Base-by-base conservation (phyloP, 2,113 vertebrate genomes). In the Glaucomys volans region DNA sequence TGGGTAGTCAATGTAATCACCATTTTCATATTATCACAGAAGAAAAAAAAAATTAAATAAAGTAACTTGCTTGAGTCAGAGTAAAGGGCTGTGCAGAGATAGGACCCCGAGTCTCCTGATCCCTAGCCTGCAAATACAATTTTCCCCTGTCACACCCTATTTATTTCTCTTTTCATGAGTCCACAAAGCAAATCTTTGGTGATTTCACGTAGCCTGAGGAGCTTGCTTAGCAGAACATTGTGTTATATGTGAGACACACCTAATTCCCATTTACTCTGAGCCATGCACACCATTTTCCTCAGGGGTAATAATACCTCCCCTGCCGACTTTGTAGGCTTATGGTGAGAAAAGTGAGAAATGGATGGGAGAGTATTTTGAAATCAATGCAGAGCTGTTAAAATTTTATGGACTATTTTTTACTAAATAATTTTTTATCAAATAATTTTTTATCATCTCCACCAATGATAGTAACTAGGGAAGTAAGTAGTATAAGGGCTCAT, bases 381-480 rank as follows among this genome's bases (percentile, higher is more conserved):
- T 67, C n/a, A 76, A 76, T 66, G 37, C 5, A 40, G 24, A 75
- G 18, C 16, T 62, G 4, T 86, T 86, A 90, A 67, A 79, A 37
- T 62, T 66, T 80, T 76, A 72, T 50, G 26, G 24, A 18, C 10
- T 24, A 10, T 42, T 82, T 96, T 84, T 84, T n/a, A 84, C 74
- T 86, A 85, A 94, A 54, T 52, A 77, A 62, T 62, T 92, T 91
- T 50, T 91, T 74, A 74, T 64, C 12, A 75, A 94, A 54, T 52
- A 77, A 62, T 62, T 92, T 91, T 50, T 91, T 74, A 74, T 64
- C 12, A 75, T 66, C 32, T 88, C 52, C 14, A 35, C 14, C 24
- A 85, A 22, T 83, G 35, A 90, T 66, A 85, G 50, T 57, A 80
- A 69, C 90, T 66, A 74, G 64, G 6, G 69, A 77, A 72, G 17